A percentile compares a stretch with the other conserved stretches of the same genome.
These are phyloP conservation scores for Pseudachorutes palmiensis DNA, from an alignment of 1,140 invertebrate species.

Conservation along the genomic window DNA sequence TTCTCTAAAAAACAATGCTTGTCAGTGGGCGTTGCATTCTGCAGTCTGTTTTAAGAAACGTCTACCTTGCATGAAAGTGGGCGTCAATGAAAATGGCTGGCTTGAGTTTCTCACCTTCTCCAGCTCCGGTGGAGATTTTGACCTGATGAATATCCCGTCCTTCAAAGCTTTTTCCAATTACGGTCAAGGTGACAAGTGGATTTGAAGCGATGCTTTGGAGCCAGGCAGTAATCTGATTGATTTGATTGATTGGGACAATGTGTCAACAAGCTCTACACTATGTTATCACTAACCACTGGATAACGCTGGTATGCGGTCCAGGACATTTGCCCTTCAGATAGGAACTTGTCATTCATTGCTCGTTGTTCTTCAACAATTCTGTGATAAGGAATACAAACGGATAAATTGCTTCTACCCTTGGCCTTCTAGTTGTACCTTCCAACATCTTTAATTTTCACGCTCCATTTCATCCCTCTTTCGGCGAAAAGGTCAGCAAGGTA, in stretches of 20 bases:
- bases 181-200: constrained; percentile 39
- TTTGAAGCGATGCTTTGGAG: background rate
- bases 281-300: background rate
- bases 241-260: background rate
- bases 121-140: constrained; percentile 44
- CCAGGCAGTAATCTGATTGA: background rate
- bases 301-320: too few relatives aligned
- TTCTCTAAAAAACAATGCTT: too few relatives aligned
- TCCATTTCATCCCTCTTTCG: background rate
- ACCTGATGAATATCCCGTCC: constrained; percentile 54
- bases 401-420: background rate
- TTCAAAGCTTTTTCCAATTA: constrained; percentile 52
- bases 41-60: too few relatives aligned
- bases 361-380: background rate
- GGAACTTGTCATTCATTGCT: too few relatives aligned
- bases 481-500: background rate
- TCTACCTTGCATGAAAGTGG: constrained; percentile 55
- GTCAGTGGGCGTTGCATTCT: too few relatives aligned
- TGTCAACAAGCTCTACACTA: background rate
- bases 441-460: background rate
- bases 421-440: background rate
- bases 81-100: constrained; percentile 37
- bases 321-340: too few relatives aligned
- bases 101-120: constrained; percentile 22
- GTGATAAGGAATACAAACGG: background rate